Conservation (phyloP, 2,888 invertebrate genomes). For the Synergus laeviventris region DNA sequence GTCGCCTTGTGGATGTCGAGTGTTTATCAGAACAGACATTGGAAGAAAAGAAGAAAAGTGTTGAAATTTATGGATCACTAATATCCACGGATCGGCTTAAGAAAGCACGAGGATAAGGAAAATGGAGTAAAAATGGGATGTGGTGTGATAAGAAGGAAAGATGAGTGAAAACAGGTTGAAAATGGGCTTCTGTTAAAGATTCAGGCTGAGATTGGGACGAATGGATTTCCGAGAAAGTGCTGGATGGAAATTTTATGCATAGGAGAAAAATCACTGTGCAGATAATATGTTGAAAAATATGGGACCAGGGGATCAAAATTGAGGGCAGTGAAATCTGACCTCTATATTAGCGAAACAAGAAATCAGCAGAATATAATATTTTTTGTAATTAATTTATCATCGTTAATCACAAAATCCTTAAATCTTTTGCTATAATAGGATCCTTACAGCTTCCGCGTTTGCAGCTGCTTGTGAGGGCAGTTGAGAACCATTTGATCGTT, state of each 20-base stretch:
- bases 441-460: neutral
- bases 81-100: constrained; percentile 18
- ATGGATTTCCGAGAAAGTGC: no score
- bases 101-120: constrained; percentile 1
- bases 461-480: neutral
- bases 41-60: neutral
- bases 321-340: no score
- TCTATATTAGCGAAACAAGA: no score
- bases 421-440: neutral
- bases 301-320: no score
- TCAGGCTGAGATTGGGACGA: no score
- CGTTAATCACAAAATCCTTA: neutral
- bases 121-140: neutral
- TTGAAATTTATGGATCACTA: constrained; percentile 23
- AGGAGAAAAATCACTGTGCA: no score
- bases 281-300: no score
- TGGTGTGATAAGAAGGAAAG: neutral
- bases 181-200: neutral
- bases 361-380: no score
- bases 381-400: neutral
- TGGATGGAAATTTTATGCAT: no score
- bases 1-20: neutral
- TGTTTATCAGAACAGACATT: neutral
- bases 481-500: neutral
- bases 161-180: neutral